Evolutionary conservation across 2,113 vertebrate species (phyloP).

Genomic region (Ramphastos sulfuratus): DNA sequence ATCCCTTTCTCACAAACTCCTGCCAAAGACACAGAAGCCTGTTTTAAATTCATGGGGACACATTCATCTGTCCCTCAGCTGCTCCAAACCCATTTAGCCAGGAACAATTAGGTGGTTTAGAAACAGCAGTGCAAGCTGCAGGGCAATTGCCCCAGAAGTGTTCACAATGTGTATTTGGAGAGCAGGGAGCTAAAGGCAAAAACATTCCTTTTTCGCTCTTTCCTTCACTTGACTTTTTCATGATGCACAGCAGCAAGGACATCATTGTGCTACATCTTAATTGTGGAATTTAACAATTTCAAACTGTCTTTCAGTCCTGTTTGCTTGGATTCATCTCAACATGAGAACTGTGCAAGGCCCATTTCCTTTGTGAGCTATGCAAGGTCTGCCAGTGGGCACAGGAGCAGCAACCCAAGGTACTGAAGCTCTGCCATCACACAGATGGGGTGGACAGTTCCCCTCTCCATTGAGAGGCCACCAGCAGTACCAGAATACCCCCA

Average conservation of each 20-base stretch:
- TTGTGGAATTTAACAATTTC: not conserved
- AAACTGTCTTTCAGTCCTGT: not conserved
- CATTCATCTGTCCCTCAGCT: constrained; percentile 29
- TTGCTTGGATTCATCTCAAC: not conserved
- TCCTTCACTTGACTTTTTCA: not conserved
- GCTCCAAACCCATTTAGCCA: constrained; percentile 46
- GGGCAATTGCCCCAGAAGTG: not conserved
- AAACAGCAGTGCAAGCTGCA: not conserved
- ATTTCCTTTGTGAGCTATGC: fast-evolving
- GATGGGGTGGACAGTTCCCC: fast-evolving
- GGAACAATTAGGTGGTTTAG: constrained; percentile 29
- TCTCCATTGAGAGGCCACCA: fast-evolving
- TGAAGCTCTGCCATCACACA: not conserved
- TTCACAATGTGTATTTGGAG: not conserved
- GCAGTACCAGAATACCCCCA: not conserved
- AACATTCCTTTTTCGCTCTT: not conserved
- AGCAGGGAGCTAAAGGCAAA: not conserved
- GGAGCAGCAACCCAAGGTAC: not conserved
- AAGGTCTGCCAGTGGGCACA: not conserved
- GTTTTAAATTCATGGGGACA: constrained; percentile 57
- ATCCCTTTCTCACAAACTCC: not conserved
- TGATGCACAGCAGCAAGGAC: not conserved
- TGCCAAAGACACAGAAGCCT: not conserved
- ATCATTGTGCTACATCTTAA: fast-evolving
- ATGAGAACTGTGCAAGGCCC: not conserved